Conservation (phyloP, 2,797 vertebrate genomes). For the Tauraco hartlaubi region DNA sequence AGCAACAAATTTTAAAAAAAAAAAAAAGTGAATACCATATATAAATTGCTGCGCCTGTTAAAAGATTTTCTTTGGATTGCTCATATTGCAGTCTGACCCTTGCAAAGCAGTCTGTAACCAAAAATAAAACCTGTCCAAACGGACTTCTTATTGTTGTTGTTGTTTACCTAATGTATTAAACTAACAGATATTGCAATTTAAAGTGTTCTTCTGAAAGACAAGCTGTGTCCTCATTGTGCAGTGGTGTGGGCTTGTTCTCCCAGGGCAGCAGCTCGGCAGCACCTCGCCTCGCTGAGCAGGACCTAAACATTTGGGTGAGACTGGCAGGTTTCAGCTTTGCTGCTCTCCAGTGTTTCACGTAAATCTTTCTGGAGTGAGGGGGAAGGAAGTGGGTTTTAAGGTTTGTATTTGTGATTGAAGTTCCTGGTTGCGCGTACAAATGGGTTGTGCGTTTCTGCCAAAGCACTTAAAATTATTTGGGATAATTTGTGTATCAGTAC, state of each 20-base stretch:
- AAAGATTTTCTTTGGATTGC: not conserved
- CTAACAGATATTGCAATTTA: not conserved
- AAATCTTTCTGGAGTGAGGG: not conserved
- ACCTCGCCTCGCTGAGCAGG: not conserved
- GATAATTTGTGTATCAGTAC: not conserved
- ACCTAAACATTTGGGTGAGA: not conserved
- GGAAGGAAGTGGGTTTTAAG: not conserved
- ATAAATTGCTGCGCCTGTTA: not conserved
- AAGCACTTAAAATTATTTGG: not conserved
- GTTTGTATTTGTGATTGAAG: not conserved
- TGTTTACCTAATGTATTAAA: not conserved
- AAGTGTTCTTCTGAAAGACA: not conserved
- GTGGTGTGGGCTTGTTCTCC: not conserved
- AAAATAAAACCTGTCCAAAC: not conserved
- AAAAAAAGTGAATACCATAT: not conserved
- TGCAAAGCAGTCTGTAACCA: not conserved
- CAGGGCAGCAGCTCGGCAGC: not conserved
- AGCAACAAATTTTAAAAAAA: not conserved
- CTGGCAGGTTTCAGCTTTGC: not conserved
- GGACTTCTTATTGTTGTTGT: no score
- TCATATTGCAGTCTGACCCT: not conserved
- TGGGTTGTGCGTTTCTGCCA: not conserved
- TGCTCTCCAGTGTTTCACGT: not conserved
- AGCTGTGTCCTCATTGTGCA: rapidly evolving
- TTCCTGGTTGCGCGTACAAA: not conserved